Base-by-base conservation (phyloP, 2,888 invertebrate genomes). In the Keiferia lycopersicella region DNA sequence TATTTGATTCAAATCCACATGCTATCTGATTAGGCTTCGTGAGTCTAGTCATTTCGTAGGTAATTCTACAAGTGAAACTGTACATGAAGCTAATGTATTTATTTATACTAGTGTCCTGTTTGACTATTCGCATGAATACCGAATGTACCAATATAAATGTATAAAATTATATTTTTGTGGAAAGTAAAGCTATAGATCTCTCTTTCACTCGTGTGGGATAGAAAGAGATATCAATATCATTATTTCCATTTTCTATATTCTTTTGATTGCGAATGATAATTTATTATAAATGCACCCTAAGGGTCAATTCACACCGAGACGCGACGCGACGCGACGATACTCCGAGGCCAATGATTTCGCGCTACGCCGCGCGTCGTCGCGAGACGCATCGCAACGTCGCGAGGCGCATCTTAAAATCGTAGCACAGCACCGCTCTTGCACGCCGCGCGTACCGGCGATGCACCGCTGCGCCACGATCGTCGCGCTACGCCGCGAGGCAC, bases 11-110 rank as follows among this genome's bases (percentile, higher is more conserved):
- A 12, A 41, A 14, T 30, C n/a, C 2, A 57, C 14, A 34, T n/a
- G n/a, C n/a, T 57, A 57, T 34, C 16, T 57, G 10, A 59, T 59
- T 20, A 39, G 12, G 58, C 58, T 39, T 59, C 58, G 58, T 59
- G 20, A n/a, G n/a, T 56, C 30, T 30, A 56, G 56, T 56, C 26
- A 56, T 56, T 56, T 56, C 30, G 14, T 59, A 59, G 22, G 58
- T 11, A 39, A 59, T 20, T 20, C 14, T 45, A 60, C 41, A 56
- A 34, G 38, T 53, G 39, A 20, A 39, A 22, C 2, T 11, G 30
- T 56, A 30, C 34, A 56, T 34, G 56, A 12, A 56, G 56, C 56
- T 30, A n/a, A 56, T 30, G 6, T 14, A 56, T 53, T 53, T 26
- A 56, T 56, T 30, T 6, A 12, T 26, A 26, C 2, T 26, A 4